These are phyloP conservation scores for Dermochelys coriacea DNA, from an alignment of 2,797 vertebrate species.

Conservation along the genomic window DNA sequence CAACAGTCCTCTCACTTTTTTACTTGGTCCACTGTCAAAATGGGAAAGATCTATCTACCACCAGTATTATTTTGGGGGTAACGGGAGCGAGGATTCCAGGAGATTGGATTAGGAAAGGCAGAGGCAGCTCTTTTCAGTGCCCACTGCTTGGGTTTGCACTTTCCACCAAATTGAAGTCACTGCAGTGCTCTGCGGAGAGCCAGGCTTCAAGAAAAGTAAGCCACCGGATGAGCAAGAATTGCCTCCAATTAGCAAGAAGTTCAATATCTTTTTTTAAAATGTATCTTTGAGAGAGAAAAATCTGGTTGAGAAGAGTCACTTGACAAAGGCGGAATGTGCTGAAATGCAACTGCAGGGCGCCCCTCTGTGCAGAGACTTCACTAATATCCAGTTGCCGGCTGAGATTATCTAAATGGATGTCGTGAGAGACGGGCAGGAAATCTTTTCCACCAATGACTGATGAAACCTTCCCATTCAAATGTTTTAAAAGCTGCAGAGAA, in stretches of 20 bases:
- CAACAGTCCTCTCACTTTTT: background rate
- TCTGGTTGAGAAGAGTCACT: conserved; percentile 35
- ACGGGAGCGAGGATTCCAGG: background rate
- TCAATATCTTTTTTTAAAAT: background rate
- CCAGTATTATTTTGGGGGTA: background rate
- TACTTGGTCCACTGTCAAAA: background rate
- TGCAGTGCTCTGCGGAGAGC: background rate
- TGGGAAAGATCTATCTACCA: background rate
- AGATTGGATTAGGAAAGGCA: background rate
- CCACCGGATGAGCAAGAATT: background rate
- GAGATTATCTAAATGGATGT: conserved; percentile 73
- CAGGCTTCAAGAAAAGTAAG: background rate
- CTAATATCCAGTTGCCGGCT: conserved; percentile 52
- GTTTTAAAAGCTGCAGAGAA: conserved; percentile 83
- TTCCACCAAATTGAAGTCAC: background rate
- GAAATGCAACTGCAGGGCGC: conserved; percentile 68
- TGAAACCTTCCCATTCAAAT: conserved; percentile 72
- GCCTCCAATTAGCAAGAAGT: background rate
- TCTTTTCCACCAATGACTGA: conserved; percentile 70
- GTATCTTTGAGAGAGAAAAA: conserved; percentile 28
- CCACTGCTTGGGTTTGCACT: background rate
- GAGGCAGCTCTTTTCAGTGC: background rate
- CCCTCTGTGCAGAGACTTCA: conserved; percentile 48
- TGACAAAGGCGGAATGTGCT: conserved; percentile 64
- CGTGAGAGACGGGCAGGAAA: conserved; percentile 71